Base-by-base conservation (phyloP, 2,888 invertebrate species). In the Andrena flavipes region DNA sequence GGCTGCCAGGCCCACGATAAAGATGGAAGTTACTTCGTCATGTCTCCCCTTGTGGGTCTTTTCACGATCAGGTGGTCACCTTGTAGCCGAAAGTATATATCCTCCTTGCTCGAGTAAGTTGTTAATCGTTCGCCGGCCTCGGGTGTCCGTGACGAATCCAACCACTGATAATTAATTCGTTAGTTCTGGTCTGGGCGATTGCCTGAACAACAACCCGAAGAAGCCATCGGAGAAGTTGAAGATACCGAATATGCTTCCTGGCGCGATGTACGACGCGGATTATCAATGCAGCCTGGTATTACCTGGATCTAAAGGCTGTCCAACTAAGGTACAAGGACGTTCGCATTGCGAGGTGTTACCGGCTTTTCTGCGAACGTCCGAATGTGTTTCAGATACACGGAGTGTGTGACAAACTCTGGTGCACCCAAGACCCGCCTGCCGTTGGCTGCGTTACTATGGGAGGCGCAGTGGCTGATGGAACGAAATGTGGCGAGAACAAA, bases 91-190 rank as follows among this genome's bases (percentile, higher is more conserved):
- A 95, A 96, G 71, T 97, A 97, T 91, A 97, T 98, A 90, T 98
- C 98, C 73, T 96, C 96, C 92, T 98, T 98, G 93, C 95, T 98
- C 68, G 98, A 98, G 98, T 98, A 95, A 96, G 97, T 80, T 30
- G 1, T 10, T 5, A 0, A 29, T 26, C 8, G 10, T 62, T 93
- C 3, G 16, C 8, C 49, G 7, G 3, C 8, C 8, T 10, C 1
- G 26, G 2, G 2, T 51, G 4, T 7, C 20, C 2, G 1, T 3
- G 2, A 8, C 16, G 98, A 10, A n/a, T 35, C 16, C 10, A 72
- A 56, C 49, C 7, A n/a, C 80, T 77, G n/a, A 33, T 42, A n/a
- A 10, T 74, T 54, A 26, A 48, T 76, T 93, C 42, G 93, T 20
- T 94, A 98, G 98, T 92, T 97, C 97, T 88, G 97, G 98, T 62